phyloP scores from a whole-genome alignment of 2,888 invertebrate species.

The Pandemis corylana region DNA sequence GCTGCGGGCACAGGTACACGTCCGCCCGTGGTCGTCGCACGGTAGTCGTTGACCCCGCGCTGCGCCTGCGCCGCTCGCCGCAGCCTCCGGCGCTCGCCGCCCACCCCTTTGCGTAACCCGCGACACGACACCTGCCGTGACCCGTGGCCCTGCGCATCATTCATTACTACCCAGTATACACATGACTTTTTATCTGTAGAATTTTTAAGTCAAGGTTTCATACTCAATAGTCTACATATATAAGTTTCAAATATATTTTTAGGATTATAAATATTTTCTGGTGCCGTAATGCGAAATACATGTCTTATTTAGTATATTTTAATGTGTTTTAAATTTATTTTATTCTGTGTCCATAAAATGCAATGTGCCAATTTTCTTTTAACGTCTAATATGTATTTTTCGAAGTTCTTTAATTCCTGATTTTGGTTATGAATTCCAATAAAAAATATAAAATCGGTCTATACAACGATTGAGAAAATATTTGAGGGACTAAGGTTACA shows the following conservation, averaged over 20 bases:
- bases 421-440: too few relatives aligned
- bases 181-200: too few relatives aligned
- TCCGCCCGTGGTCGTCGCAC: slow-evolving; percentile 42
- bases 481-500: too few relatives aligned
- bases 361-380: too few relatives aligned
- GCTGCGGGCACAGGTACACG: background rate
- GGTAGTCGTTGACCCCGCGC: slow-evolving; percentile 49
- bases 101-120: slow-evolving; percentile 19
- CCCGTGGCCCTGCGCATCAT: slow-evolving; percentile 14
- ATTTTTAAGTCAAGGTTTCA: too few relatives aligned
- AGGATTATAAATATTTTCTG: background rate
- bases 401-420: too few relatives aligned
- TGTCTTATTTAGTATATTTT: background rate
- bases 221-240: too few relatives aligned
- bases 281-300: background rate
- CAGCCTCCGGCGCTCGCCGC: slow-evolving; percentile 9
- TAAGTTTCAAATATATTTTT: background rate
- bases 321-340: background rate
- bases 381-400: too few relatives aligned
- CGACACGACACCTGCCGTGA: slow-evolving; percentile 2
- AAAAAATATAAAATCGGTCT: too few relatives aligned
- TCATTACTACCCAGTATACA: background rate
- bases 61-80: slow-evolving; percentile 1
- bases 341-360: background rate
- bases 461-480: too few relatives aligned